Base-by-base conservation (phyloP, 2,113 vertebrate genomes). In the Cromileptes altivelis region DNA sequence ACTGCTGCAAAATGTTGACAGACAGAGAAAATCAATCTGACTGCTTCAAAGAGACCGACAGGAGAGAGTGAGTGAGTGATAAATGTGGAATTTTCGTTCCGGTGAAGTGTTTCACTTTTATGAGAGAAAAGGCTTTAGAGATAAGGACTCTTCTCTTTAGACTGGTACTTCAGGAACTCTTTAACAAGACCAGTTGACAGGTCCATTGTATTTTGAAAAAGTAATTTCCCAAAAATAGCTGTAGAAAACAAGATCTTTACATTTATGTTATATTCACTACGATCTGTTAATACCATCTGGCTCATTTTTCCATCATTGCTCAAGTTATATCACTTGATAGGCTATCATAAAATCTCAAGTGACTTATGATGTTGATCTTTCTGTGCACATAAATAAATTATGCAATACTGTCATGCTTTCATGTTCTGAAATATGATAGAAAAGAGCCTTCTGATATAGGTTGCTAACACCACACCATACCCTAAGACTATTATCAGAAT, bases 1-100 rank as follows among this genome's bases (percentile, higher is more conserved):
- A 15, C 14, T 14, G 47, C 14, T 49, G 47, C 19, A 37, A 40
- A 42, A n/a, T 19, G 49, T 75, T 19, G 55, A 52, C 12, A 14
- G 12, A 18, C 30, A 21, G 61, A 64, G 58, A 23, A 62, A 63
- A 47, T 45, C 49, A n/a, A 53, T 55, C 49, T 80, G 77, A 21
- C 14, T 4, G 10, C 61, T 37, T 49, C 60, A 52, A 15, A 67
- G 30, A 18, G 47, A 33, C 60, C 37, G 68, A 62, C 47, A 62
- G 58, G 23, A 37, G 23, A 33, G 50, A 63, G 45, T 3, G 55
- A 53, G 23, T 64, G 49, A 42, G 33, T 65, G 67, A 62, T 14
- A 27, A 58, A 58, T 27, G 21, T 8, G 30, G n/a, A 33, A n/a
- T 21, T 30, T 30, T 30, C 30, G 4, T 27, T 61, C 45, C 23